These are phyloP conservation scores for Chesias legatella DNA, from an alignment of 2,888 invertebrate genomes.

Conservation along the genomic window DNA sequence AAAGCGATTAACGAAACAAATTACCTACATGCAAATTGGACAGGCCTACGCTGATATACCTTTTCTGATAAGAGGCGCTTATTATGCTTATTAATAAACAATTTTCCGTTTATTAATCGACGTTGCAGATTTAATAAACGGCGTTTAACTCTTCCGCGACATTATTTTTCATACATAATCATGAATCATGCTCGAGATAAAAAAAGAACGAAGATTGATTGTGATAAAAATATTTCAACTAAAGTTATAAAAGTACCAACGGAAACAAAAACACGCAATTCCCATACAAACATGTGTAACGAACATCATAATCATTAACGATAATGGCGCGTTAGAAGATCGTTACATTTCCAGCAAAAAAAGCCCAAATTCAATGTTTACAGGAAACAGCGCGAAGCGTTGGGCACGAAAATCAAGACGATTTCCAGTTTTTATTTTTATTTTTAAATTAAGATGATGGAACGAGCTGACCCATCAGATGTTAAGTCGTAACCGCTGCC, in stretches of 20 bases:
- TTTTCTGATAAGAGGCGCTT: slow-evolving; percentile 60
- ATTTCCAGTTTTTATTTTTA: not conserved
- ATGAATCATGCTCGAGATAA: slow-evolving; percentile 1
- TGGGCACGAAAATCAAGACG: slow-evolving; percentile 34
- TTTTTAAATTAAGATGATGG: too few species aligned
- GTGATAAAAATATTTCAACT: slow-evolving; percentile 1
- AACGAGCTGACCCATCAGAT: too few species aligned
- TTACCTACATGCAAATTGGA: slow-evolving; percentile 55
- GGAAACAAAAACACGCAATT: slow-evolving; percentile 9
- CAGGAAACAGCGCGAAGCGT: slow-evolving; percentile 27
- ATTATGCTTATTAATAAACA: slow-evolving; percentile 60
- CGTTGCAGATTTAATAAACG: slow-evolving; percentile 36
- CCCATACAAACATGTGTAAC: slow-evolving; percentile 4
- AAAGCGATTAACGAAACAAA: slow-evolving; percentile 43
- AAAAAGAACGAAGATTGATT: slow-evolving; percentile 4
- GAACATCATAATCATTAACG: slow-evolving; percentile 7
- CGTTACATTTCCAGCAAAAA: slow-evolving; percentile 5
- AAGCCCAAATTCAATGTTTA: slow-evolving; percentile 13
- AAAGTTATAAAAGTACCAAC: not conserved
- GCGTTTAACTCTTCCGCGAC: slow-evolving; percentile 44
- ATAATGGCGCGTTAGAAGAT: slow-evolving; percentile 8
- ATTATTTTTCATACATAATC: slow-evolving; percentile 8
- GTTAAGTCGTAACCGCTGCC: too few species aligned
- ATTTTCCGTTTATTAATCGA: slow-evolving; percentile 54
- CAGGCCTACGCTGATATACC: slow-evolving; percentile 35